phyloP scores from a whole-genome alignment of 1,140 invertebrate genomes.

The Colletes latitarsis region DNA sequence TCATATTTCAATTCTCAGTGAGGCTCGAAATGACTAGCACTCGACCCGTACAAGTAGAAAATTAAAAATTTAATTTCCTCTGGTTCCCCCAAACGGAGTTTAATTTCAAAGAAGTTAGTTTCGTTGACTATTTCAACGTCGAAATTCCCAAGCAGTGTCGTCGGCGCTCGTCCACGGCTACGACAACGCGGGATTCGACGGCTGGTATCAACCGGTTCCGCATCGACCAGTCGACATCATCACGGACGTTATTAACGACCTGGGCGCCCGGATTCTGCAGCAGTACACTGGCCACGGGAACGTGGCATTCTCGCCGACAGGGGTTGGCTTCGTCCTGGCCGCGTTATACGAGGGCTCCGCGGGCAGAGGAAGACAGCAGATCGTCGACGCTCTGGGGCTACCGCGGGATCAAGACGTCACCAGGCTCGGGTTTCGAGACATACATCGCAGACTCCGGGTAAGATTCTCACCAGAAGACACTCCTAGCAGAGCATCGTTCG shows the following conservation, averaged over 20 bases:
- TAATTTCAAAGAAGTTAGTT: too few relatives aligned
- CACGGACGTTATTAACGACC: constrained; percentile 89
- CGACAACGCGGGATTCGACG: constrained; percentile 59
- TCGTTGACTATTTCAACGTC: not conserved
- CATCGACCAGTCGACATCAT: constrained; percentile 85
- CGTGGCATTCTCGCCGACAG: constrained; percentile 91
- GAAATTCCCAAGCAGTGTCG: constrained; percentile 45
- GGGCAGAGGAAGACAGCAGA: constrained; percentile 86
- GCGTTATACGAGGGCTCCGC: constrained; percentile 89
- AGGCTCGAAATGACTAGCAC: too few relatives aligned
- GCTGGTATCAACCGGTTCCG: constrained; percentile 63
- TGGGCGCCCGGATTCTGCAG: constrained; percentile 86
- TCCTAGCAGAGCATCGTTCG: too few relatives aligned
- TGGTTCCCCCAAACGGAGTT: too few relatives aligned
- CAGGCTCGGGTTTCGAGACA: constrained; percentile 89
- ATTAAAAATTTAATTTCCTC: too few relatives aligned
- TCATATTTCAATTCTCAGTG: too few relatives aligned
- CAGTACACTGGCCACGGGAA: constrained; percentile 85
- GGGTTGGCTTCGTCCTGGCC: constrained; percentile 88
- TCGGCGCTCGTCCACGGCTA: constrained; percentile 55
- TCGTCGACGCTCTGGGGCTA: constrained; percentile 85
- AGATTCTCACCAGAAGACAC: constrained; percentile 62
- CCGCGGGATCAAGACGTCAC: constrained; percentile 87
- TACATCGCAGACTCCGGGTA: constrained; percentile 88
- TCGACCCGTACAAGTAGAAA: too few relatives aligned